Conservation (phyloP, 2,113 vertebrate species). For the Leuciscus idus region DNA sequence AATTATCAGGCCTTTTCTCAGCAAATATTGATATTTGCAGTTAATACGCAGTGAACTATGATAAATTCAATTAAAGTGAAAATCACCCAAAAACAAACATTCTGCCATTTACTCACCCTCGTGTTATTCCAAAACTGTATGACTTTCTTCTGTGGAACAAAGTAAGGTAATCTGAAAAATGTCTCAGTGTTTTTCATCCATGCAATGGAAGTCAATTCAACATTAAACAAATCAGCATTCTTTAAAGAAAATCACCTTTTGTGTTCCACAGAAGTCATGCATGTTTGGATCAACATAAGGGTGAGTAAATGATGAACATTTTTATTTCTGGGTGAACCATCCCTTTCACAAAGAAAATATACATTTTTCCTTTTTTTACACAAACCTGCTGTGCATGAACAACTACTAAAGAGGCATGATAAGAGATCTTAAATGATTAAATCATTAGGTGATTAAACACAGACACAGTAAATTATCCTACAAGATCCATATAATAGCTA, state of each 20-base stretch:
- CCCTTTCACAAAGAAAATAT: neutral
- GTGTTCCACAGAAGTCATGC: neutral
- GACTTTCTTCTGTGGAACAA: neutral
- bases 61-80: neutral
- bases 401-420: neutral
- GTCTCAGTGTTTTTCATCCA: neutral
- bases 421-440: slow-evolving; percentile 23
- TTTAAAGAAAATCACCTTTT: neutral
- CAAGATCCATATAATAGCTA: neutral
- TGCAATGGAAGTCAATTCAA: neutral
- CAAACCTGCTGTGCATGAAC: neutral
- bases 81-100: neutral
- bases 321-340: neutral
- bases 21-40: neutral
- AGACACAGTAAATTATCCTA: slow-evolving; percentile 3
- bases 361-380: fast-evolving
- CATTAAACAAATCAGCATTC: neutral
- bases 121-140: neutral
- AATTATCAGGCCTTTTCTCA: too few species aligned
- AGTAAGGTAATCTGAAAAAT: neutral
- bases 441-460: slow-evolving; percentile 25
- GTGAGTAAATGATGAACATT: neutral
- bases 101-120: neutral
- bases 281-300: neutral
- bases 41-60: neutral